Base-by-base conservation (phyloP, 1,140 invertebrate species). In the Apolygus lucorum region DNA sequence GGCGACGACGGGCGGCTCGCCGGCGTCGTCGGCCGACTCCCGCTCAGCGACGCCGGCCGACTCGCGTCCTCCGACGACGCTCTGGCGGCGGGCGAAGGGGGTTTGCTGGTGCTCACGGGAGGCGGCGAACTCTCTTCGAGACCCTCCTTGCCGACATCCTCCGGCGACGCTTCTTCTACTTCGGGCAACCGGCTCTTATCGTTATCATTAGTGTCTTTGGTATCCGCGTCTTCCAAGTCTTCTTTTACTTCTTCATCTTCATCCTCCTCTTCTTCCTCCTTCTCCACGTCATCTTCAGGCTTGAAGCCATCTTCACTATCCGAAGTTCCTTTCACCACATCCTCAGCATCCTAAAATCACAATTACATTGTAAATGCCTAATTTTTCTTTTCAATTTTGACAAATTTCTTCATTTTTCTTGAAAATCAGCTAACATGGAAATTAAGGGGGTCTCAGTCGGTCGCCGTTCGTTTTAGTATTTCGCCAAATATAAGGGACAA, bases 221-320 rank as follows among this genome's bases (percentile, higher is more conserved):
- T 42, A 42, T 17, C 69, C 1, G 22, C 28, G 4, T 70, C 27
- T 1, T 70, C 68, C 1, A n/a, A 68, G 2, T 17, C 34, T 2
- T 68, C 49, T 29, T 34, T 66, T 68, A 63, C 52, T 52, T 66
- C 72, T 28, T 59, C 28, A 1, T 4, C 22, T 71, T 69, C 70
- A 21, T 52, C 59, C 22, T 42, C 54, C 11, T 52, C 70, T 0
- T 63, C 67, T 21, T 29, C 42, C 25, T 68, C 52, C 24, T 68
- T 59, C 2, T 14, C 49, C 52, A 22, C 68, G 14, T 27, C 52
- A 26, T 64, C 54, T 1, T 69, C 68, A 59, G 42, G 34, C 54
- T n/a, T 42, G 4, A 62, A 25, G 2, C 27, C 27, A 26, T 26
- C 42, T 8, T 68, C 67, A 49, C 67, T 42, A 49, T 52, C 34